These are phyloP conservation scores for Neolamprologus modestus DNA, from an alignment of 2,113 vertebrate genomes.

Conservation along the genomic window DNA sequence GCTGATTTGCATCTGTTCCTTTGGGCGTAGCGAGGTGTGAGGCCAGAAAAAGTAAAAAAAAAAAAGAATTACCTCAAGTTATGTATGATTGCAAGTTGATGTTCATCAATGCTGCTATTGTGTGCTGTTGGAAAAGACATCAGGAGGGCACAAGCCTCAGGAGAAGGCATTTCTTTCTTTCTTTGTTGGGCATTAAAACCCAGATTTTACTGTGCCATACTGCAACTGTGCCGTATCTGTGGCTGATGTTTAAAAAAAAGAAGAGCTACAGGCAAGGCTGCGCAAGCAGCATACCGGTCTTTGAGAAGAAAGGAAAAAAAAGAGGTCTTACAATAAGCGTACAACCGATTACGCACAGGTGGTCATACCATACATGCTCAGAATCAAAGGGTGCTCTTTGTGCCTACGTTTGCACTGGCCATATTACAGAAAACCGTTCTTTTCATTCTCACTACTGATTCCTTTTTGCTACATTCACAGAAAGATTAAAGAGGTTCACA, in stretches of 20 bases:
- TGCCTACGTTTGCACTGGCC: not conserved
- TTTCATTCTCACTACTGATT: not conserved
- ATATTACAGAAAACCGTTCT: not conserved
- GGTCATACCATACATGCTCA: not conserved
- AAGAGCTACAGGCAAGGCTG: not conserved
- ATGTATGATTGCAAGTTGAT: not conserved
- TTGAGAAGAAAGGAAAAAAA: not conserved
- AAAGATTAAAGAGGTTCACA: not conserved
- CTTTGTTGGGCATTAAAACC: not conserved
- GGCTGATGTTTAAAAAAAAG: not conserved
- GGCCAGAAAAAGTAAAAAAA: not conserved
- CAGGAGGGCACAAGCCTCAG: not conserved
- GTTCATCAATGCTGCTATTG: slow-evolving; percentile 45
- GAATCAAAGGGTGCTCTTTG: not conserved
- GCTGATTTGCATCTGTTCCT: not conserved
- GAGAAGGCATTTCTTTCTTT: slow-evolving; percentile 15
- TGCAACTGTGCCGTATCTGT: not conserved
- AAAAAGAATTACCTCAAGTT: not conserved
- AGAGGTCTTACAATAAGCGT: not conserved
- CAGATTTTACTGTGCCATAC: not conserved
- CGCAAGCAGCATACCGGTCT: not conserved
- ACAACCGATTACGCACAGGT: not conserved
- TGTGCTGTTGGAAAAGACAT: not conserved
- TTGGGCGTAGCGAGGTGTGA: not conserved
- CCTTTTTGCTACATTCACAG: not conserved